Evolutionary conservation across 2,888 invertebrate species (phyloP).

Genomic region (Athalia rosae): DNA sequence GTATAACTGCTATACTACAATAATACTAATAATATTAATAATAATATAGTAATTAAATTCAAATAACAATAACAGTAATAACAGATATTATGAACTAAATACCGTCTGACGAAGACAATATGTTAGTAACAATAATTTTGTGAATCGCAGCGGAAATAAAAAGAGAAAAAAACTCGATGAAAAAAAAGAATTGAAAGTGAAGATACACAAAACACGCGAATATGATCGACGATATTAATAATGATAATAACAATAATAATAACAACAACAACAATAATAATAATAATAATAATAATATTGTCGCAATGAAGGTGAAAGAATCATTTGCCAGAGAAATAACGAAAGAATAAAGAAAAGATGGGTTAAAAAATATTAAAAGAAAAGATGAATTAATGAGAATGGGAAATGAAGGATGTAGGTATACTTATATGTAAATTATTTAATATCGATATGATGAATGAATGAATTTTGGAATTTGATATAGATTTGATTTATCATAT

Average conservation of each 20-base stretch:
- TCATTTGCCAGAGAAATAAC: too few relatives aligned
- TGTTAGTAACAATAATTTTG: constrained; percentile 33
- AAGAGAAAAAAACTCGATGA: constrained; percentile 15
- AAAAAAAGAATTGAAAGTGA: constrained; percentile 33
- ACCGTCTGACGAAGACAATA: constrained; percentile 51
- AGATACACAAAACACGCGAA: too few relatives aligned
- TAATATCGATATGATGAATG: not conserved
- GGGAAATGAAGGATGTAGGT: too few relatives aligned
- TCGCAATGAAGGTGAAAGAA: too few relatives aligned
- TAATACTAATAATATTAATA: constrained; percentile 27
- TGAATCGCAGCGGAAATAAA: constrained; percentile 11
- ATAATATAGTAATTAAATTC: constrained; percentile 8
- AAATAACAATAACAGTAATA: constrained; percentile 27
- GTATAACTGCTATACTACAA: not conserved
- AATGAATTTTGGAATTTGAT: not conserved
- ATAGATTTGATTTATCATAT: not conserved
- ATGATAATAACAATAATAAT: too few relatives aligned
- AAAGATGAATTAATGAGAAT: too few relatives aligned
- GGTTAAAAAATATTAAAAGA: too few relatives aligned
- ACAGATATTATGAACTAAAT: constrained; percentile 30
- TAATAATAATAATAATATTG: too few relatives aligned
- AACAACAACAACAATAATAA: too few relatives aligned
- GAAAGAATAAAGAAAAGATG: too few relatives aligned
- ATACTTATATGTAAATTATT: constrained; percentile 38
- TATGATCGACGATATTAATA: too few relatives aligned